Base-by-base conservation (phyloP, 2,888 invertebrate species). In the Aquatica leii region DNA sequence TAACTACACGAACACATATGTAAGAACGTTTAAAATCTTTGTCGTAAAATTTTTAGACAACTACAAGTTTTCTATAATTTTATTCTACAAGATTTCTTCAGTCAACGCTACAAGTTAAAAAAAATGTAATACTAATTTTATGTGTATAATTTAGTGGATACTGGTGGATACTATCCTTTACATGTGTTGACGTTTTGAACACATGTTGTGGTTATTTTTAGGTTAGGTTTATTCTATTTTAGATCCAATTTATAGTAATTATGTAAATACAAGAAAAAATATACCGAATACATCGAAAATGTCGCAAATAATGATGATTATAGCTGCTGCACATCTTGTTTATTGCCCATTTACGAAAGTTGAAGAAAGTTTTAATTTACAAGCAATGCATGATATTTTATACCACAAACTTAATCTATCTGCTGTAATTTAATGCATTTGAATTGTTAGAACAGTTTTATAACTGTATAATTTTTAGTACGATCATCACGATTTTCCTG, bases 291-390 rank as follows among this genome's bases (percentile, higher is more conserved):
- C 2, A 24, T 53, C 57, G 41, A 80, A 78, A 74, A 92, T 93
- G 92, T 90, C 90, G 80, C 86, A 90, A 77, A 83, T 93, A 80
- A 82, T 93, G 74, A 87, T 91, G 79, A 82, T 92, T 71, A 86
- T 92, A 73, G 91, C 93, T 64, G 86, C 89, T 72, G 87, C 91
- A 73, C 94, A 95, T 81, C 83, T 97, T 62, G 80, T 95, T 67
- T 86, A 93, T 74, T 96, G 97, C 77, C 98, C 98, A 55, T 98
- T 92, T 80, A 98, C 97, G 2, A 98, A 99, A 90, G 99, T 99
- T 53, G 99, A 99, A 83, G 99, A 99, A 84, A 98, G 98, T 83
- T 99, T 99, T 81, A 98, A 98, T 84, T 85, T 98, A 62, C 99
- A 99, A 84, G 98, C 99, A 17, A 92, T 93, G 81, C 99, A 99